These are phyloP conservation scores for Tetramorium parvispinum DNA, from an alignment of 1,140 invertebrate species.

Conservation along the genomic window DNA sequence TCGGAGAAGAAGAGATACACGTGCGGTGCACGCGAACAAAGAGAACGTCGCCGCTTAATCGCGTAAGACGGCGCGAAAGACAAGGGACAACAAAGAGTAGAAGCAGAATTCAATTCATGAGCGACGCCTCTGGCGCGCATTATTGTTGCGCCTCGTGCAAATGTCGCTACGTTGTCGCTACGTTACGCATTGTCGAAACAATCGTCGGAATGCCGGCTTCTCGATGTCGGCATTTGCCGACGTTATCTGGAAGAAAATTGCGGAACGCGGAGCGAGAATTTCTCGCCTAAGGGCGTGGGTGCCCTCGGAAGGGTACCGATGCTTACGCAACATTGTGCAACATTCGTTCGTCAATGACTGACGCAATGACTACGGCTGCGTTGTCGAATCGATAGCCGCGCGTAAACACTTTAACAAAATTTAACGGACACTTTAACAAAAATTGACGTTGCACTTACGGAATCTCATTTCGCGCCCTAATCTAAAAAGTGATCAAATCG, in stretches of 20 bases:
- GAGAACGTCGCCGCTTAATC: conserved; percentile 26
- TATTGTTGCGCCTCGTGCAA: background rate
- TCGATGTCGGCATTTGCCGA: background rate
- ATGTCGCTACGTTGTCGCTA: background rate
- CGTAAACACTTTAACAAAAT: conserved; percentile 43
- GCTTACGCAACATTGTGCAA: conserved; percentile 62
- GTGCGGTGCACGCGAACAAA: conserved; percentile 33
- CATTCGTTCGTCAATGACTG: conserved; percentile 31
- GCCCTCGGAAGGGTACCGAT: background rate
- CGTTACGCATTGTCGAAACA: background rate
- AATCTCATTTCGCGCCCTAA: background rate
- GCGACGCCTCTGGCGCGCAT: background rate
- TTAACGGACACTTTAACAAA: background rate
- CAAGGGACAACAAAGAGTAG: conserved; percentile 4
- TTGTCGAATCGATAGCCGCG: background rate
- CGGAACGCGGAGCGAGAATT: conserved; percentile 29
- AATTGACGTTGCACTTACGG: too few species aligned
- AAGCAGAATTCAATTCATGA: conserved; percentile 32
- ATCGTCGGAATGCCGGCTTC: conserved; percentile 19
- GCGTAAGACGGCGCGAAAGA: conserved; percentile 6
- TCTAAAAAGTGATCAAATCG: background rate
- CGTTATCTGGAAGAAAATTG: conserved; percentile 33
- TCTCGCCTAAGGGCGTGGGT: conserved; percentile 55
- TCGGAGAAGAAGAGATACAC: background rate
- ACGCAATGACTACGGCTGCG: conserved; percentile 13